Conservation (phyloP, 2,797 vertebrate genomes). For the Hypotaenidia okinawae region DNA sequence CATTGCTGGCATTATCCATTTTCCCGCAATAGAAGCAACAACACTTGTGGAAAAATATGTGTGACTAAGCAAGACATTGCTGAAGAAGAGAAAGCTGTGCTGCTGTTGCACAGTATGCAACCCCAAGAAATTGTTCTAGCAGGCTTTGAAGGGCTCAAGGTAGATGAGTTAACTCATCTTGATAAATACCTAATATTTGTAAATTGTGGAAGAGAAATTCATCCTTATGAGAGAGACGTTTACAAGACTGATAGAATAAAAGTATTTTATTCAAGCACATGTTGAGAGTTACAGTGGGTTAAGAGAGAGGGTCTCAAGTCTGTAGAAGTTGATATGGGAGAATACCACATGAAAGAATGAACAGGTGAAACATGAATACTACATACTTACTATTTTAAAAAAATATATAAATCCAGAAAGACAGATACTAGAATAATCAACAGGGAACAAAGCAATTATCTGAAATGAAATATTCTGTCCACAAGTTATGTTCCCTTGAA, state of each 20-base stretch:
- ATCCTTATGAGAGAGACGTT: background rate
- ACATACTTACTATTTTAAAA: background rate
- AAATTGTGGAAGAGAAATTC: background rate
- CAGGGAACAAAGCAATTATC: background rate
- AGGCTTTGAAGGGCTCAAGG: background rate
- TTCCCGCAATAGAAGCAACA: background rate
- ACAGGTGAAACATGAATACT: background rate
- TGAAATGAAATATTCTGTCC: background rate
- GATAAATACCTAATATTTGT: background rate
- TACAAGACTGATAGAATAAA: background rate
- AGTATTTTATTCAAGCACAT: background rate
- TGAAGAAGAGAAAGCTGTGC: background rate
- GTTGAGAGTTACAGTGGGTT: background rate
- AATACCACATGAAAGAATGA: background rate
- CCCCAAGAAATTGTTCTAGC: background rate
- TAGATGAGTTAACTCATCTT: background rate
- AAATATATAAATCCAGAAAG: background rate
- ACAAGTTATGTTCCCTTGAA: background rate
- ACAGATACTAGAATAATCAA: background rate
- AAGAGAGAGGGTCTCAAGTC: background rate
- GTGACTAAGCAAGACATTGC: background rate
- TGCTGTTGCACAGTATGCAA: background rate
- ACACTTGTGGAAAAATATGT: background rate
- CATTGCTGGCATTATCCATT: background rate
- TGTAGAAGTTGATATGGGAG: background rate